Base-by-base conservation (phyloP, 2,797 vertebrate genomes). In the Hapalemur alaotrensis region DNA sequence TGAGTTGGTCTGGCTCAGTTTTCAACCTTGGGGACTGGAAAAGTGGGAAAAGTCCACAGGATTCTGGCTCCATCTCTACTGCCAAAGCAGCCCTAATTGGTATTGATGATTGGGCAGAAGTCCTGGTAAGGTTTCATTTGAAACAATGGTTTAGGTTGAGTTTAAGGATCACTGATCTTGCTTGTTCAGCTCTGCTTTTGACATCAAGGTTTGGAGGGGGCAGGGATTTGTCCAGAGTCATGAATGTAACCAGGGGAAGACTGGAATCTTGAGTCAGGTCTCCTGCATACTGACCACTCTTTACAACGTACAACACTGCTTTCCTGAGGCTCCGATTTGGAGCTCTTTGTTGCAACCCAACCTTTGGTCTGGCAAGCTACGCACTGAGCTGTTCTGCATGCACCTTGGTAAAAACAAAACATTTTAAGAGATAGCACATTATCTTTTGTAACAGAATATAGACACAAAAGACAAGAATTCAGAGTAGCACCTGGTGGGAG, bases 341-440 rank as follows among this genome's bases (percentile, higher is more conserved):
- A 84, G 17, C 69, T 85, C 35, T 91, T 97, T 92, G 90, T 61
- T 96, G 35, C 65, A 96, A 79, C 65, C 10, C 57, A 95, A 38
- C 61, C 32, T 93, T 93, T 95, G 90, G 48, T 43, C 92, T 78
- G n/a, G 41, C 20, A 93, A 94, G 1, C 2, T 54, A 67, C 2
- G 5, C 23, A 17, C 75, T 96, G 84, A 54, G 25, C 79, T 65
- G 32, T 92, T 59, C 48, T 15, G 93, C 25, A 22, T 89, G 57
- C 20, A 52, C 78, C 81, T 89, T 67, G 15, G 73, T 63, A 59
- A 65, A 95, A 96, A 94, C 3, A 97, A 72, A 94, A 52, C 41
- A 93, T 59, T 91, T 50, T 78, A 84, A 76, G 82, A 88, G 12
- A 70, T 72, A 89, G 18, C 35, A 97, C 78, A 95, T 89, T 38